Percentiles rank a stretch among this genome's conserved stretches.
phyloP scores from a whole-genome alignment of 2,888 invertebrate genomes.

The Meghimatium bilineatum region DNA sequence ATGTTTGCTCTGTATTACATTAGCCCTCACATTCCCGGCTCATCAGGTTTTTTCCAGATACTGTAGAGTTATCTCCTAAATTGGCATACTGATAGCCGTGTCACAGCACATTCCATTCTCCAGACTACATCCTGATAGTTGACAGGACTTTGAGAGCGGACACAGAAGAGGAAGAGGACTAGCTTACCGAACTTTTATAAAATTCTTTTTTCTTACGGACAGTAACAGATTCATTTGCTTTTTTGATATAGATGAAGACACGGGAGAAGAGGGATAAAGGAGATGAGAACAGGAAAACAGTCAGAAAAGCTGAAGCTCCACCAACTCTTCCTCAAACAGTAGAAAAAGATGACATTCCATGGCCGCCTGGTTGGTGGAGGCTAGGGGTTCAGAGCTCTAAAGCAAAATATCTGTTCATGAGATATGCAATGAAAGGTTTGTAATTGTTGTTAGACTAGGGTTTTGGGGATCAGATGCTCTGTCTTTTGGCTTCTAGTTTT shows the following conservation, averaged over 20 bases:
- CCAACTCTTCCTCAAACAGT: constrained; percentile 43
- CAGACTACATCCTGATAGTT: too few relatives aligned
- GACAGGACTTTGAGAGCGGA: too few relatives aligned
- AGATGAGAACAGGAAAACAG: constrained; percentile 46
- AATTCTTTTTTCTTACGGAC: neutral
- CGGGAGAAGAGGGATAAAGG: constrained; percentile 18
- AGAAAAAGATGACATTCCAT: constrained; percentile 54
- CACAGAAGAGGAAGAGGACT: too few relatives aligned
- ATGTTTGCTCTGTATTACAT: too few relatives aligned
- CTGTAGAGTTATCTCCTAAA: too few relatives aligned
- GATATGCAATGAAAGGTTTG: constrained; percentile 82
- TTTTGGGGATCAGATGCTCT: too few relatives aligned
- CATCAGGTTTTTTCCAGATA: too few relatives aligned
- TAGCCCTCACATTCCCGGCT: too few relatives aligned
- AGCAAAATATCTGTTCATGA: constrained; percentile 84
- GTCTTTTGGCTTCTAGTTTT: too few relatives aligned
- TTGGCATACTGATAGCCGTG: too few relatives aligned
- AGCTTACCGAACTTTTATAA: too few relatives aligned
- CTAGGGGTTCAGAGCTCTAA: constrained; percentile 83
- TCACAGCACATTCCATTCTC: too few relatives aligned
- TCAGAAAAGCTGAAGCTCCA: constrained; percentile 48
- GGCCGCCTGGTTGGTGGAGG: constrained; percentile 85
- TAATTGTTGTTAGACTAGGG: neutral
- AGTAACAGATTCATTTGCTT: neutral
- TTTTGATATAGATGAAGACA: constrained; percentile 22